These are phyloP conservation scores for Macheiramphus alcinus DNA, from an alignment of 2,113 vertebrate genomes.

Conservation along the genomic window DNA sequence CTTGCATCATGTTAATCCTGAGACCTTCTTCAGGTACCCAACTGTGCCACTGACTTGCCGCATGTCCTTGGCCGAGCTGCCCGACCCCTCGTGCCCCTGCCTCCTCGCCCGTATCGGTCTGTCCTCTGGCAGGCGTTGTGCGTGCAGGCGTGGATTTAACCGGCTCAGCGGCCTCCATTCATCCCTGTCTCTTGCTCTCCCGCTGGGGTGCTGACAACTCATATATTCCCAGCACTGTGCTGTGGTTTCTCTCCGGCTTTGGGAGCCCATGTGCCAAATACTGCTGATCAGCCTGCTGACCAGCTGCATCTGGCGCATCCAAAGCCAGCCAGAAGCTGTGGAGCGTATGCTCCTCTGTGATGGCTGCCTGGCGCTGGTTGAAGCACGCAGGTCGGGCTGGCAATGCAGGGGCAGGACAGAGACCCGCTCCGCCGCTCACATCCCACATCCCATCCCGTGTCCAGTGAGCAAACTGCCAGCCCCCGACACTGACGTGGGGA, in stretches of 20 bases:
- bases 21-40: background rate
- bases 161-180: background rate
- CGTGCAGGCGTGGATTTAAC: background rate
- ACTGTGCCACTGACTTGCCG: accelerated
- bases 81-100: background rate
- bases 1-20: background rate
- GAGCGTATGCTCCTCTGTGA: background rate
- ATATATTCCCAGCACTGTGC: background rate
- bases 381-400: accelerated
- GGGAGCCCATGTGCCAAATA: slow-evolving; percentile 9
- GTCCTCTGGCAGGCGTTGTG: background rate
- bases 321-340: background rate
- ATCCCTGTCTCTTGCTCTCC: background rate
- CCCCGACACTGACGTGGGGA: background rate
- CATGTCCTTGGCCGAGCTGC: background rate
- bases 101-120: background rate
- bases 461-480: background rate
- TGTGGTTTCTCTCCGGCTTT: slow-evolving; percentile 38
- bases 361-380: accelerated
- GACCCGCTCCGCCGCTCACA: accelerated
- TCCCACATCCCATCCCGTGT: accelerated
- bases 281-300: slow-evolving; percentile 46
- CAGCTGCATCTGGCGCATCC: slow-evolving; percentile 15
- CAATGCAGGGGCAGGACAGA: background rate
- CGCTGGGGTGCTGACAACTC: slow-evolving; percentile 27